phyloP scores from a whole-genome alignment of 2,113 vertebrate genomes.

The Ciconia boyciana region DNA sequence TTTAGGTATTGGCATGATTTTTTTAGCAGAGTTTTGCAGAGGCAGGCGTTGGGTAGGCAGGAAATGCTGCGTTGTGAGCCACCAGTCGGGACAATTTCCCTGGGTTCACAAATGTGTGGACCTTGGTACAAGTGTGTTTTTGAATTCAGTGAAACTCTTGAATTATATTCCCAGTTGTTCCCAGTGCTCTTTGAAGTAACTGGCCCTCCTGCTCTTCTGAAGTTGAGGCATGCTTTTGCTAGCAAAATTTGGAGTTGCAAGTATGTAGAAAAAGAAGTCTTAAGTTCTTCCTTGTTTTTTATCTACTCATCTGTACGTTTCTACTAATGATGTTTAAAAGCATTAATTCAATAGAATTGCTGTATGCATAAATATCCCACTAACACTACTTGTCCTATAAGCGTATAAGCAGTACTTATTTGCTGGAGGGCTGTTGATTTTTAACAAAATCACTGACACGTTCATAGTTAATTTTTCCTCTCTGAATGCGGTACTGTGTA shows the following conservation, averaged over 20 bases:
- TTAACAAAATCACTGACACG: neutral
- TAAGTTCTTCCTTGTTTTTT: neutral
- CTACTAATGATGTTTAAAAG: neutral
- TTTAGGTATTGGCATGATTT: neutral
- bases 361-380: neutral
- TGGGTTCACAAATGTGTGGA: fast-evolving
- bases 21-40: neutral
- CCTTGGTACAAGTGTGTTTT: neutral
- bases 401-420: neutral
- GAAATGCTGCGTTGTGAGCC: fast-evolving
- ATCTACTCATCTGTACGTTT: neutral
- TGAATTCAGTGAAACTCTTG: neutral
- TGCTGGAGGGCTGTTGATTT: neutral
- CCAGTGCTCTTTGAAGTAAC: neutral
- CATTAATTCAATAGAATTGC: neutral
- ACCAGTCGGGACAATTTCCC: neutral
- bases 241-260: neutral
- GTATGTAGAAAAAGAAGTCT: neutral
- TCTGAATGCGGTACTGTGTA: neutral
- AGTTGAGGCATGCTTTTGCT: neutral
- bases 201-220: neutral
- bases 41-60: neutral
- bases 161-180: neutral
- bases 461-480: neutral
- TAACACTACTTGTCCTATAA: neutral